These are phyloP conservation scores for Deilephila elpenor DNA, from an alignment of 2,888 invertebrate genomes.

Conservation along the genomic window DNA sequence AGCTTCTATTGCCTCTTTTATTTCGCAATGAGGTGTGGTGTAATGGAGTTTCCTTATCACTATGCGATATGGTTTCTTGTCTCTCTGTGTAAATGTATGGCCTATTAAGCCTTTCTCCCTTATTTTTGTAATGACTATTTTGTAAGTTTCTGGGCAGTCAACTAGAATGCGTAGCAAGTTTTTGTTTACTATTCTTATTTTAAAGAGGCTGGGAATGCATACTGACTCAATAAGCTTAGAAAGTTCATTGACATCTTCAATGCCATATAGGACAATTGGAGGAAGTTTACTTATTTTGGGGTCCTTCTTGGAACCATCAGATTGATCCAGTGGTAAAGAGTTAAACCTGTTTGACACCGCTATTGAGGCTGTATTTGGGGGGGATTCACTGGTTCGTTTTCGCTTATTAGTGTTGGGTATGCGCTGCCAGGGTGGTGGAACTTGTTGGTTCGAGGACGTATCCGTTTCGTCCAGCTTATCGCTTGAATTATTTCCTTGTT, in stretches of 20 bases:
- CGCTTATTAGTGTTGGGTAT: constrained; percentile 25
- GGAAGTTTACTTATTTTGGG: constrained; percentile 30
- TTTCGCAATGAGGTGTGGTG: constrained; percentile 36
- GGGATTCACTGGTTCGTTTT: constrained; percentile 24
- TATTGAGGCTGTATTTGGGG: constrained; percentile 6
- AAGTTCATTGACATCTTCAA: constrained; percentile 32
- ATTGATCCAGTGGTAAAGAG: constrained; percentile 21
- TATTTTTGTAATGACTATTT: constrained; percentile 32
- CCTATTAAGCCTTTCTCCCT: constrained; percentile 40
- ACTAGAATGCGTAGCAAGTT: constrained; percentile 32
- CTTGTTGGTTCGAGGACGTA: not conserved
- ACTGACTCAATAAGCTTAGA: constrained; percentile 31
- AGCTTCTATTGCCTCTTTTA: constrained; percentile 32
- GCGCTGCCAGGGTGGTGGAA: constrained; percentile 31
- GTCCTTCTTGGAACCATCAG: not conserved
- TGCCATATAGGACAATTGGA: constrained; percentile 28
- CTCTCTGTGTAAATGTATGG: constrained; percentile 43
- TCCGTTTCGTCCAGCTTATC: not conserved
- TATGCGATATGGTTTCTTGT: constrained; percentile 37
- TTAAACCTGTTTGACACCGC: constrained; percentile 23
- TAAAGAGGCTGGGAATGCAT: constrained; percentile 20
- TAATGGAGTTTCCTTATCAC: constrained; percentile 43
- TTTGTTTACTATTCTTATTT: constrained; percentile 32
- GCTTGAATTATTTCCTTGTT: not conserved
- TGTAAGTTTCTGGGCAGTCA: constrained; percentile 31